These are phyloP conservation scores for Epinotia demarniana DNA, from an alignment of 2,888 invertebrate genomes.

Conservation along the genomic window DNA sequence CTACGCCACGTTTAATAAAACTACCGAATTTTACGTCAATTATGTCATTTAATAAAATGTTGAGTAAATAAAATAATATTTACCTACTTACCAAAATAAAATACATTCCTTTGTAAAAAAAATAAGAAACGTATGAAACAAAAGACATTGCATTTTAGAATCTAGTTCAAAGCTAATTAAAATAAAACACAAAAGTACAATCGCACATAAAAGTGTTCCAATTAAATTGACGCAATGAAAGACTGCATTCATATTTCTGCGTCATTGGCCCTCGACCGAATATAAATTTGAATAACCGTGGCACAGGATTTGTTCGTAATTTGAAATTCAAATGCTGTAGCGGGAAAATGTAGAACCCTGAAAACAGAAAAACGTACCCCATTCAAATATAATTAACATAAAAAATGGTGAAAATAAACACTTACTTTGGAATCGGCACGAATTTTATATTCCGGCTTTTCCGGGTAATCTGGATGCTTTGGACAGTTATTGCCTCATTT, in stretches of 20 bases:
- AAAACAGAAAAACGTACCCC: slow-evolving; percentile 73
- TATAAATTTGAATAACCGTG: slow-evolving; percentile 74
- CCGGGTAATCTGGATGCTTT: slow-evolving; percentile 55
- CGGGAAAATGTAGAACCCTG: slow-evolving; percentile 69
- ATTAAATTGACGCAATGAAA: slow-evolving; percentile 70
- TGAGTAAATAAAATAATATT: too few relatives aligned
- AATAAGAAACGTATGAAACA: not conserved
- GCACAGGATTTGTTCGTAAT: slow-evolving; percentile 73
- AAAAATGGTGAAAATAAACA: slow-evolving; percentile 70
- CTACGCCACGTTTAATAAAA: too few relatives aligned
- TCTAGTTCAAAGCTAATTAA: slow-evolving; percentile 14
- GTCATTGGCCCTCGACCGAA: slow-evolving; percentile 73
- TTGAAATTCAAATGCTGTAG: slow-evolving; percentile 76
- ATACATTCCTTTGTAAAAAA: too few relatives aligned
- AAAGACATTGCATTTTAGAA: not conserved
- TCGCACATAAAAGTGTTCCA: slow-evolving; percentile 61
- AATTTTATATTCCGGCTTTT: slow-evolving; percentile 52
- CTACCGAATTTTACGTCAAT: too few relatives aligned
- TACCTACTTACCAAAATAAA: too few relatives aligned
- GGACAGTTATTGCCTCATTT: slow-evolving; percentile 38
- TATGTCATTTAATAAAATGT: too few relatives aligned
- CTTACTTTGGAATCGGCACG: slow-evolving; percentile 58
- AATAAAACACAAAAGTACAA: slow-evolving; percentile 47
- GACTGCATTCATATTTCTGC: slow-evolving; percentile 75
- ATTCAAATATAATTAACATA: slow-evolving; percentile 76